Base-by-base conservation (phyloP, 2,797 vertebrate species). In the Pseudochaenichthys georgianus region DNA sequence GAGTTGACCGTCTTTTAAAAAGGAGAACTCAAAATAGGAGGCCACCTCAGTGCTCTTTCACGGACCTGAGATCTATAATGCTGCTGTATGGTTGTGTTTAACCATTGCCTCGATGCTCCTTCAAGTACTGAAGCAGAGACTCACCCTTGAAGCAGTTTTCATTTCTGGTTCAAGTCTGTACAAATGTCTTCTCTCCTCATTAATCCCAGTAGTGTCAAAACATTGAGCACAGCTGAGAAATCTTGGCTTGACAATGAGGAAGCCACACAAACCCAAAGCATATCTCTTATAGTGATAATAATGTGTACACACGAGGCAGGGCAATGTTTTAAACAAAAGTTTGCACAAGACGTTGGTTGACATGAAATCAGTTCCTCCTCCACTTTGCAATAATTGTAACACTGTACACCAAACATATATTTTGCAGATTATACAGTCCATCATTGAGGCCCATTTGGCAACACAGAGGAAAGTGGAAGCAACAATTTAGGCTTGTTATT, bases 381-480 rank as follows among this genome's bases (percentile, higher is more conserved):
- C 61, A 9, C 77, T 75, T 54, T 70, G 66, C 73, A 75, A 46
- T 42, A 74, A 52, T 23, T 66, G 80, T 2, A 70, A 77, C 73
- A 65, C n/a, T 13, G 10, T 13, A 15, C 23, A 71, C 23, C 65
- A 83, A 89, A 85, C 78, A 67, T 78, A 45, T 84, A 87, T 82
- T 89, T 89, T 71, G 67, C 70, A 82, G 87, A 89, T 90, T 90
- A 90, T 55, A 89, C 61, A n/a, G 82, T 21, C 3, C 53, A 67
- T 73, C 60, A 48, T 46, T 11, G 42, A 59, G 65, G 54, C 76
- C 71, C 48, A 51, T 77, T 75, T 87, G 76, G 71, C 61, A 80
- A 58, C 60, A 28, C 3, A 12, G 42, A 23, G 61, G 61, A 66
- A 75, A 86, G 73, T 75, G 46, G 69, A 86, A 82, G 74, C 80